These are phyloP conservation scores for Hipparchia sbordonii DNA, from an alignment of 2,888 invertebrate species.

Conservation along the genomic window DNA sequence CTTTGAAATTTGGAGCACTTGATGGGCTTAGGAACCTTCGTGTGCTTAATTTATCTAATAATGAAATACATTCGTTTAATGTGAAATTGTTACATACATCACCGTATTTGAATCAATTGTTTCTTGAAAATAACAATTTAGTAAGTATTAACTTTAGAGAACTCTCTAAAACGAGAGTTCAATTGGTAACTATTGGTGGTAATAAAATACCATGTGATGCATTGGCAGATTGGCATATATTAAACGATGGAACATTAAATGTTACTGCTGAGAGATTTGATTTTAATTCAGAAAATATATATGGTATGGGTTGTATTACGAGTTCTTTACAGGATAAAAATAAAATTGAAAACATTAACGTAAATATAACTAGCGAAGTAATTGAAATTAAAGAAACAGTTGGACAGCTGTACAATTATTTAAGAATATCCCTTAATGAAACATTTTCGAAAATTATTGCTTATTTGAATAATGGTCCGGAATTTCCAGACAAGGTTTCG, in stretches of 20 bases:
- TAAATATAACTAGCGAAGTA: slow-evolving; percentile 20
- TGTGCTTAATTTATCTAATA: slow-evolving; percentile 38
- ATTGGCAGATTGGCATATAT: slow-evolving; percentile 27
- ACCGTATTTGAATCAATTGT: slow-evolving; percentile 25
- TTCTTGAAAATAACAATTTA: slow-evolving; percentile 37
- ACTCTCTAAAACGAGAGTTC: slow-evolving; percentile 21
- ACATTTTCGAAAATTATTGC: slow-evolving; percentile 8
- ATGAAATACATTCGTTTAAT: slow-evolving; percentile 31
- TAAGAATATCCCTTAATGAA: slow-evolving; percentile 19
- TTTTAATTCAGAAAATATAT: slow-evolving; percentile 35
- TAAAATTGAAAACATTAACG: slow-evolving; percentile 9
- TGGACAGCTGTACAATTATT: slow-evolving; percentile 15
- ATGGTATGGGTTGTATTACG: slow-evolving; percentile 35
- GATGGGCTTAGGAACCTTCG: slow-evolving; percentile 31
- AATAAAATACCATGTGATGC: slow-evolving; percentile 35
- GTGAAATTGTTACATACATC: slow-evolving; percentile 31
- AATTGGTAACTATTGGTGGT: slow-evolving; percentile 35
- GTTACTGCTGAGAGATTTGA: slow-evolving; percentile 33
- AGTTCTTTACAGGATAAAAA: not conserved
- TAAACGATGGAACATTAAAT: not conserved
- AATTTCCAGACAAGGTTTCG: not conserved
- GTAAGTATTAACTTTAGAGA: slow-evolving; percentile 22
- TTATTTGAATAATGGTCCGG: not conserved
- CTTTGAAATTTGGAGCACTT: slow-evolving; percentile 32
- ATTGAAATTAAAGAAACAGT: slow-evolving; percentile 15